These are phyloP conservation scores for Drosophila anomalata DNA, from an alignment of 2,888 invertebrate genomes.

Conservation along the genomic window DNA sequence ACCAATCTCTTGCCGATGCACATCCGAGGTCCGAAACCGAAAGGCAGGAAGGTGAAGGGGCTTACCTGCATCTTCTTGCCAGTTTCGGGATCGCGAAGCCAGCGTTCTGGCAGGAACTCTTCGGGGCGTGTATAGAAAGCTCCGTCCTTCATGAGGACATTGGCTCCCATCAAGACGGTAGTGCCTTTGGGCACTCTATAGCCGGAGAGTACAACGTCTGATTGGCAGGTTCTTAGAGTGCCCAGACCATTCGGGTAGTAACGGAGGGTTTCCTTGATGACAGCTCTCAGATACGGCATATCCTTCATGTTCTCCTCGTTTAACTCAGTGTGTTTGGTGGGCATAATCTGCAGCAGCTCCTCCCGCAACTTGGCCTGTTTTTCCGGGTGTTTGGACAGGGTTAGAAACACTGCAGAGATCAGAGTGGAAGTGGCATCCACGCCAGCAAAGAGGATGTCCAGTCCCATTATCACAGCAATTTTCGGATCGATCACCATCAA, in stretches of 20 bases:
- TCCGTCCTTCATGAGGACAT: conserved; percentile 85
- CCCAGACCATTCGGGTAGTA: conserved; percentile 83
- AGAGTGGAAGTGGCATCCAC: conserved; percentile 85
- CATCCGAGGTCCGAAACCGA: conserved; percentile 88
- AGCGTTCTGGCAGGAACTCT: conserved; percentile 90
- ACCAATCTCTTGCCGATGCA: conserved; percentile 90
- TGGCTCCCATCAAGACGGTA: conserved; percentile 89
- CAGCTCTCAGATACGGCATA: conserved; percentile 88
- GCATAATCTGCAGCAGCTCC: conserved; percentile 85
- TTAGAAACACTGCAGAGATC: conserved; percentile 83
- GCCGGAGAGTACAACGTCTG: conserved; percentile 86
- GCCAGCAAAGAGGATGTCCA: conserved; percentile 89
- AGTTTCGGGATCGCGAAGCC: conserved; percentile 84
- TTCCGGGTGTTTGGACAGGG: conserved; percentile 86
- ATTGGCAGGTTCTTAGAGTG: conserved; percentile 56
- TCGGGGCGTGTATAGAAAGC: conserved; percentile 86
- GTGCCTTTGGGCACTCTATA: conserved; percentile 87
- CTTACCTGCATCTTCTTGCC: conserved; percentile 43
- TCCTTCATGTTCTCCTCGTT: conserved; percentile 83
- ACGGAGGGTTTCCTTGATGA: conserved; percentile 89
- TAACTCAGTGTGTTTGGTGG: conserved; percentile 81
- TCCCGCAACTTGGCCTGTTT: conserved; percentile 87
- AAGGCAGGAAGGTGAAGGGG: conserved; percentile 87
- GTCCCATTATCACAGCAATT: conserved; percentile 87
- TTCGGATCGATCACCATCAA: conserved; percentile 86